Conservation (phyloP, 2,888 invertebrate genomes). For the Luperina nickerlii region DNA sequence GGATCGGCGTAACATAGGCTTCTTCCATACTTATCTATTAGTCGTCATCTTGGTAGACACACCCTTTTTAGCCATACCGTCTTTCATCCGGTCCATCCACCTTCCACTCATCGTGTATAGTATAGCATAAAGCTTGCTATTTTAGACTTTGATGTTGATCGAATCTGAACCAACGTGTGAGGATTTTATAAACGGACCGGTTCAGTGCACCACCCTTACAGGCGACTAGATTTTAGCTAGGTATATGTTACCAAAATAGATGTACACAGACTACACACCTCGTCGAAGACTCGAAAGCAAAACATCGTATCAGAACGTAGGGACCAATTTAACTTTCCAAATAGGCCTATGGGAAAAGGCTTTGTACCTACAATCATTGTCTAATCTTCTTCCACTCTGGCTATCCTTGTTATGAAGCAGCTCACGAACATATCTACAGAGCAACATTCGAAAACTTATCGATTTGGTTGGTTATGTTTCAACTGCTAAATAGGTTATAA, state of each 20-base stretch:
- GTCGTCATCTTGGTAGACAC: neutral
- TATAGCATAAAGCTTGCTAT: neutral
- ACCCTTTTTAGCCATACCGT: neutral
- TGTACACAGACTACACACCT: neutral
- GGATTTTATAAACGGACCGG: conserved; percentile 7
- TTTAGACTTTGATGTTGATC: neutral
- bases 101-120: neutral
- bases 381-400: neutral
- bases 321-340: neutral
- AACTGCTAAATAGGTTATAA: no score
- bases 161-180: conserved; percentile 1
- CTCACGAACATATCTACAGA: neutral
- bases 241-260: neutral
- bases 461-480: no score
- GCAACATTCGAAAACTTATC: neutral
- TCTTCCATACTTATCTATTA: neutral
- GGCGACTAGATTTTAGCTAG: no score
- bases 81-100: neutral
- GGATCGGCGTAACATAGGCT: fast-evolving
- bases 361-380: no score
- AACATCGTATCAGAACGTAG: neutral
- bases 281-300: neutral
- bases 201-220: neutral
- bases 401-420: neutral
- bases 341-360: neutral